Conservation (phyloP, 2,113 vertebrate species). For the Burhinus oedicnemus region DNA sequence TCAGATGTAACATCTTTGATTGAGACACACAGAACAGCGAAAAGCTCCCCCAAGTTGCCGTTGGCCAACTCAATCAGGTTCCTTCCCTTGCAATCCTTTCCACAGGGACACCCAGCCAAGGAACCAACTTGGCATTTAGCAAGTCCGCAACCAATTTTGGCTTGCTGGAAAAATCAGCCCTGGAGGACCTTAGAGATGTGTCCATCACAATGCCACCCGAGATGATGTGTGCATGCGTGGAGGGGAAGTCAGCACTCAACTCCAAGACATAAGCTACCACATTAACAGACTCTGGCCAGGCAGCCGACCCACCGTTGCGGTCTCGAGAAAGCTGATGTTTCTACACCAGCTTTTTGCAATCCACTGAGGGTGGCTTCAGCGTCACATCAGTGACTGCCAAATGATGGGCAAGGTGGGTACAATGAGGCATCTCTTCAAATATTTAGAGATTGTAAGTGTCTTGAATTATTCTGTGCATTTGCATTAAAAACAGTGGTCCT, state of each 20-base stretch:
- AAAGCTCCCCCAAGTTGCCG: neutral
- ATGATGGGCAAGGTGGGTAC: neutral
- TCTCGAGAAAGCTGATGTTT: neutral
- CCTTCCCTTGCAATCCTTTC: neutral
- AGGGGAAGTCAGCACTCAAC: neutral
- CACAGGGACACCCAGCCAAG: neutral
- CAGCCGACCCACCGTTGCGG: fast-evolving
- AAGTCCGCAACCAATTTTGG: neutral
- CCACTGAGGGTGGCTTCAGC: neutral
- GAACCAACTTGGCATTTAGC: neutral
- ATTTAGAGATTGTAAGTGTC: neutral
- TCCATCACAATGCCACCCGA: fast-evolving
- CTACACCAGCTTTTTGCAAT: neutral
- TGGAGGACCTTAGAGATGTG: neutral
- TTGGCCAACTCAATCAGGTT: neutral
- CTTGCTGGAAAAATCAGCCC: neutral
- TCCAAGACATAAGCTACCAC: neutral
- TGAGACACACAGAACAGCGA: neutral
- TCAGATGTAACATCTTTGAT: neutral
- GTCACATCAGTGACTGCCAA: neutral
- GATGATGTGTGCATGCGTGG: neutral
- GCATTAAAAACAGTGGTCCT: neutral
- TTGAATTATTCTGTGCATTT: neutral
- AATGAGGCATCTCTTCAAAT: neutral
- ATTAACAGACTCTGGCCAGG: neutral